phyloP scores from a whole-genome alignment of 2,888 invertebrate genomes.

The Pristionchus maxplancki region DNA sequence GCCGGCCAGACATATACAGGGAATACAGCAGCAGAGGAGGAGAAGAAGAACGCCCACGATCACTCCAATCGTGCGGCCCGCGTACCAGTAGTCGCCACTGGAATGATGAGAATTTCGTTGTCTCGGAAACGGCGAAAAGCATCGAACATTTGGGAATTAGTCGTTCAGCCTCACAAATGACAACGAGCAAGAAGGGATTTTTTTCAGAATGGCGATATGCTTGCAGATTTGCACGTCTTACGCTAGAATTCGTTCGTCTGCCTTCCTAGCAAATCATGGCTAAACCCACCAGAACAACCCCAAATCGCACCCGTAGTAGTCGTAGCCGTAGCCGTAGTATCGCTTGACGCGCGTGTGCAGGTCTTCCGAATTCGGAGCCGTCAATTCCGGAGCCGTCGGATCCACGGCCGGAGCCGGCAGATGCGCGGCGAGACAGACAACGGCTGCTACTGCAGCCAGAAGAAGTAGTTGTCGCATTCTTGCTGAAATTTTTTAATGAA shows the following conservation, averaged over 20 bases:
- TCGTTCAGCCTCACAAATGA: no score
- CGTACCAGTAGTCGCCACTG: no score
- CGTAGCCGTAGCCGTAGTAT: slow-evolving; percentile 51
- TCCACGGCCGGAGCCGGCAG: background rate
- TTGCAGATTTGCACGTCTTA: no score
- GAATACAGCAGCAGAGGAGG: slow-evolving; percentile 72
- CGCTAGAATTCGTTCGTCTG: no score
- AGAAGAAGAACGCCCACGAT: slow-evolving; percentile 70
- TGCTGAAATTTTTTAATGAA: background rate
- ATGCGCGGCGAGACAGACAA: background rate
- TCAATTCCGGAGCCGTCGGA: background rate
- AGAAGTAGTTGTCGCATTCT: background rate
- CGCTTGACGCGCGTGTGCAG: slow-evolving; percentile 37
- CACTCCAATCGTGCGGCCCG: slow-evolving; percentile 75
- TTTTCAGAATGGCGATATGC: no score
- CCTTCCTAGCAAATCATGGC: no score
- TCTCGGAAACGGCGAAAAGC: no score
- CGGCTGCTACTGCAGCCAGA: background rate
- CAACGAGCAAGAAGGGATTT: no score
- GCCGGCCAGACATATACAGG: slow-evolving; percentile 74
- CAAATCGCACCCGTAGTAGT: slow-evolving; percentile 52
- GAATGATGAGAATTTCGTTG: no score
- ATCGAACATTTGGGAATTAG: no score
- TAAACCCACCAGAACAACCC: slow-evolving; percentile 29
- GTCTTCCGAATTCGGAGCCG: slow-evolving; percentile 10